phyloP scores from a whole-genome alignment of 2,888 invertebrate species.

The Boloria selene region DNA sequence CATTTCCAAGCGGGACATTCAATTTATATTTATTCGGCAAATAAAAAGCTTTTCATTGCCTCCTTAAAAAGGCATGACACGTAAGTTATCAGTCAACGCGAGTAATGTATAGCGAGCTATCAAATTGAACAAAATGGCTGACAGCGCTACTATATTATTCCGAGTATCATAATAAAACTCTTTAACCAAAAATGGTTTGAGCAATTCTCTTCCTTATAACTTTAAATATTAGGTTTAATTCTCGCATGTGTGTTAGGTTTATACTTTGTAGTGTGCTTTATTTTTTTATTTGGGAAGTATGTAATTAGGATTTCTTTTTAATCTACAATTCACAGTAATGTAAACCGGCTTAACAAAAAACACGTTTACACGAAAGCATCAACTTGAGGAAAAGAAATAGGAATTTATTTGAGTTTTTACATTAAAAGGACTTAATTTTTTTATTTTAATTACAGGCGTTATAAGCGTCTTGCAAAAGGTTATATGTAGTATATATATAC shows the following conservation, averaged over 20 bases:
- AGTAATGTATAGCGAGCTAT: slow-evolving; percentile 36
- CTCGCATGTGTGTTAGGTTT: background rate
- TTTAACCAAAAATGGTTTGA: background rate
- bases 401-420: background rate
- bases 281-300: slow-evolving; percentile 10
- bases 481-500: too few relatives aligned
- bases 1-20: slow-evolving; percentile 12
- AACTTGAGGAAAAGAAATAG: slow-evolving; percentile 9
- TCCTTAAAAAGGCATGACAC: slow-evolving; percentile 33
- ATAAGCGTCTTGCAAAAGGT: too few relatives aligned
- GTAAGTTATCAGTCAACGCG: slow-evolving; percentile 34
- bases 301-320: slow-evolving; percentile 21
- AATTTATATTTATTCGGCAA: slow-evolving; percentile 24
- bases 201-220: background rate
- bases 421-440: background rate
- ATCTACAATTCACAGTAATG: slow-evolving; percentile 21
- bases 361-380: slow-evolving; percentile 16
- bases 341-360: slow-evolving; percentile 20
- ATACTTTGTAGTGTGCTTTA: slow-evolving; percentile 1
- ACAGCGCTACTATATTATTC: slow-evolving; percentile 34
- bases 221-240: background rate
- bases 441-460: too few relatives aligned
- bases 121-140: slow-evolving; percentile 35
- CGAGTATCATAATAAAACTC: slow-evolving; percentile 22
- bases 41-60: slow-evolving; percentile 32